phyloP scores from a whole-genome alignment of 2,113 vertebrate genomes.

The Fregata magnificens region DNA sequence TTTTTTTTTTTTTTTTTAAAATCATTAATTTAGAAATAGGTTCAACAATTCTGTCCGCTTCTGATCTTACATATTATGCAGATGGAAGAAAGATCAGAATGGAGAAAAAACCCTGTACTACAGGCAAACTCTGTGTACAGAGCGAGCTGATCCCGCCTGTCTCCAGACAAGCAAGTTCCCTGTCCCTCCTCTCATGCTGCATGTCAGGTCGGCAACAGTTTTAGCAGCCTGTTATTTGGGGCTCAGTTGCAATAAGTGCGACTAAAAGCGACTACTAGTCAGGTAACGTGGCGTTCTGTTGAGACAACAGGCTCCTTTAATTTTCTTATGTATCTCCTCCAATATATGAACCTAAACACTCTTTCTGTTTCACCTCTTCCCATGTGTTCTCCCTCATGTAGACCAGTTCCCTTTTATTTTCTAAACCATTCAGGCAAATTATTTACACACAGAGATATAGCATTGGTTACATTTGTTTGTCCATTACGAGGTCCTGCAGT shows the following conservation, averaged over 20 bases:
- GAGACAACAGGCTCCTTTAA: not conserved
- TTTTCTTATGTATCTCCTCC: not conserved
- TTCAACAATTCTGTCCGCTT: not conserved
- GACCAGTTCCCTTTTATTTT: not conserved
- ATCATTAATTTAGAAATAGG: not conserved
- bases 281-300: not conserved
- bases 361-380: not conserved
- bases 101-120: not conserved
- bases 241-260: not conserved
- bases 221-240: not conserved
- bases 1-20: not conserved
- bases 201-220: not conserved
- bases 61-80: not conserved
- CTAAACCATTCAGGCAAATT: not conserved
- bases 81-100: not conserved
- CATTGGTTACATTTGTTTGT: not conserved
- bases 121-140: not conserved
- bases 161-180: not conserved
- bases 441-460: not conserved
- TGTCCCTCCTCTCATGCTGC: not conserved
- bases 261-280: no score
- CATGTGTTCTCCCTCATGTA: not conserved
- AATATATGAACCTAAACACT: not conserved
- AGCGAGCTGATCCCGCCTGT: not conserved
- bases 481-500: not conserved